Percentiles rank a stretch among this genome's conserved stretches.
phyloP scores from a whole-genome alignment of 2,888 invertebrate genomes.

The Temnothorax ravouxi region DNA sequence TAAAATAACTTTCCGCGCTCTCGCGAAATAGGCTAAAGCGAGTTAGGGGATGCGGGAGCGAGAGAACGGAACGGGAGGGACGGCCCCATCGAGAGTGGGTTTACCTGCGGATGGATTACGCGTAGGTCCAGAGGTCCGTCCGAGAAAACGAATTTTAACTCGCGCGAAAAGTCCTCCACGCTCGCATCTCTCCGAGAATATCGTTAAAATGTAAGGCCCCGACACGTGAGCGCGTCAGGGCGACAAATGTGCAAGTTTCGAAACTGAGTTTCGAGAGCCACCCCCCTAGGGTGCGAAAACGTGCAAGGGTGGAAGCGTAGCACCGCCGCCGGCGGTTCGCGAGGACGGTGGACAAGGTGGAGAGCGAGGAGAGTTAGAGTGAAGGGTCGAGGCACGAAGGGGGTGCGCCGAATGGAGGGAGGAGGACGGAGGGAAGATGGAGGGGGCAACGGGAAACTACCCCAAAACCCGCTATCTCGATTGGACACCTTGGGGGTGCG shows the following conservation, averaged over 20 bases:
- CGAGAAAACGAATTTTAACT: conserved; percentile 65
- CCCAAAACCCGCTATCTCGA: conserved; percentile 73
- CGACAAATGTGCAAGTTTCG: conserved; percentile 73
- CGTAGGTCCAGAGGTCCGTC: conserved; percentile 51
- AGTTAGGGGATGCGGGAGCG: conserved; percentile 15
- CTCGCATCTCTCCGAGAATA: conserved; percentile 57
- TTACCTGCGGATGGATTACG: conserved; percentile 13
- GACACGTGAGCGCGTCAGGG: conserved; percentile 30
- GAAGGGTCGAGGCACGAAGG: conserved; percentile 30
- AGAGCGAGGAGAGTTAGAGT: not conserved
- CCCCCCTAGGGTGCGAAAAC: conserved; percentile 65
- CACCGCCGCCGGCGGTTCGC: conserved; percentile 22
- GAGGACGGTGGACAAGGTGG: conserved; percentile 33
- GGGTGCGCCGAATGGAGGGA: conserved; percentile 32
- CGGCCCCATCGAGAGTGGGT: conserved; percentile 35
- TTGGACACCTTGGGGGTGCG: conserved; percentile 72
- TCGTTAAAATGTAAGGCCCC: conserved; percentile 63
- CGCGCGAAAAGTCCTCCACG: conserved; percentile 53
- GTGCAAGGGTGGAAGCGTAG: conserved; percentile 55
- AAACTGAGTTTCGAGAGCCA: conserved; percentile 72
- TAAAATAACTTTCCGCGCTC: conserved; percentile 54
- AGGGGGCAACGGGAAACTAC: conserved; percentile 60
- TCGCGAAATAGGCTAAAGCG: conserved; percentile 57
- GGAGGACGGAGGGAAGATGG: conserved; percentile 52
- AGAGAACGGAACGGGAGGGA: conserved; percentile 10